phyloP scores from a whole-genome alignment of 2,797 vertebrate species.

The Artibeus lituratus region DNA sequence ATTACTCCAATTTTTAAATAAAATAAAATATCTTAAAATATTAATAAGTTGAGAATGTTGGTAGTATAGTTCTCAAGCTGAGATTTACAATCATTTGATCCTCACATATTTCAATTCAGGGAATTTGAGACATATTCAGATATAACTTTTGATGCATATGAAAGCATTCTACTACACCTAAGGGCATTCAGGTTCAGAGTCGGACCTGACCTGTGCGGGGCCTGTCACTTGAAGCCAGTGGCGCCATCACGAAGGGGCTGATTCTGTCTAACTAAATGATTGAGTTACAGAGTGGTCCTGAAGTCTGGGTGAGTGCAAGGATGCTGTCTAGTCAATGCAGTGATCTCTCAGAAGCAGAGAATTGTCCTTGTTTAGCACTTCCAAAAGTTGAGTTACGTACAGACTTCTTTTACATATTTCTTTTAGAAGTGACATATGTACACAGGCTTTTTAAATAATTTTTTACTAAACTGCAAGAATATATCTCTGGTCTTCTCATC shows the following conservation, averaged over 20 bases:
- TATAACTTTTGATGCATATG: neutral
- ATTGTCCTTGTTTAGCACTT: neutral
- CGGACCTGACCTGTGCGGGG: neutral
- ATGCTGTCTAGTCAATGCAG: neutral
- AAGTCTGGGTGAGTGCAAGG: neutral
- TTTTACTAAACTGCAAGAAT: neutral
- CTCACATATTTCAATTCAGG: neutral
- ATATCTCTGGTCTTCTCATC: neutral
- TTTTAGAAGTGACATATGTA: neutral
- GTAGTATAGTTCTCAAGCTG: neutral
- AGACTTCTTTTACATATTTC: neutral
- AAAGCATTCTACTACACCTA: neutral
- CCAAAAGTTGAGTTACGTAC: neutral
- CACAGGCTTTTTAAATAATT: neutral
- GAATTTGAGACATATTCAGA: neutral
- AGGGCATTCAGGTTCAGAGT: neutral
- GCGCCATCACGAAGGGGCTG: neutral
- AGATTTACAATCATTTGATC: neutral
- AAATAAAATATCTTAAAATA: slow-evolving; percentile 4
- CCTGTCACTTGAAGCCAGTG: neutral
- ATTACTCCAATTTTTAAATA: neutral
- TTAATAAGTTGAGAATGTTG: neutral
- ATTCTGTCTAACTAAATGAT: neutral
- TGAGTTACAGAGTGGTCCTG: neutral
- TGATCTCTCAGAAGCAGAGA: neutral